Evolutionary conservation across 2,888 invertebrate species (phyloP), one percentile per base, ranked within the genome.

Genomic region (Brachyptera risi): DNA sequence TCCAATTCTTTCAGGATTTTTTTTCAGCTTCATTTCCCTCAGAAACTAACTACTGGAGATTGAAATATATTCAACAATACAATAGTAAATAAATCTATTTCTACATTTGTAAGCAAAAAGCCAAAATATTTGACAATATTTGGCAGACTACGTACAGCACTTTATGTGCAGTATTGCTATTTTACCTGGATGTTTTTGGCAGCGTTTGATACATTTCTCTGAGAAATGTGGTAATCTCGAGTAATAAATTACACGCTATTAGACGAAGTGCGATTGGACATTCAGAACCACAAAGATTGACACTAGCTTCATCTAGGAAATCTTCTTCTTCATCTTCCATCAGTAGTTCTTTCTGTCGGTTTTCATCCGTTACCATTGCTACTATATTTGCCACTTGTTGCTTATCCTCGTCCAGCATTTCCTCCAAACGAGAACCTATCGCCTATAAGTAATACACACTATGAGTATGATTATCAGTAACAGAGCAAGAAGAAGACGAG

Each of bases 171-270:
- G 47, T 67, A 86, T 21, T 37, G 21, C 9, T 17, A 35, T n/a
- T 23, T 19, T 37, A 54, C 54, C 54, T 82, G 59, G 83, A 83
- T 0, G 86, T 81, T 69, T 91, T 91, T 0, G 91, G 92, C 61
- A 92, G 73, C 26, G 84, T 86, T 73, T 94, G 93, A 75, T 97
- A 98, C 0, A 96, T 95, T 77, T 99, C 99, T 15, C 99, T 82
- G 58, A 99, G 79, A 75, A 98, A 99, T 0, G 96, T 85, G 0
- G 99, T 98, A 61, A 99, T 95, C 80, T 99, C 99, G 71, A 92
- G 84, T n/a, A 99, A 80, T 19, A 99, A 80, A 60, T 94, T 87
- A 73, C 97, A 97, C 1, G 97, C 97, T 49, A 98, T 84, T 68
- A 98, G 80, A 71, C 96, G 87, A 56, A 99, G 79, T 0, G 93